phyloP scores from a whole-genome alignment of 2,797 vertebrate species.

The Neostethus bicornis region DNA sequence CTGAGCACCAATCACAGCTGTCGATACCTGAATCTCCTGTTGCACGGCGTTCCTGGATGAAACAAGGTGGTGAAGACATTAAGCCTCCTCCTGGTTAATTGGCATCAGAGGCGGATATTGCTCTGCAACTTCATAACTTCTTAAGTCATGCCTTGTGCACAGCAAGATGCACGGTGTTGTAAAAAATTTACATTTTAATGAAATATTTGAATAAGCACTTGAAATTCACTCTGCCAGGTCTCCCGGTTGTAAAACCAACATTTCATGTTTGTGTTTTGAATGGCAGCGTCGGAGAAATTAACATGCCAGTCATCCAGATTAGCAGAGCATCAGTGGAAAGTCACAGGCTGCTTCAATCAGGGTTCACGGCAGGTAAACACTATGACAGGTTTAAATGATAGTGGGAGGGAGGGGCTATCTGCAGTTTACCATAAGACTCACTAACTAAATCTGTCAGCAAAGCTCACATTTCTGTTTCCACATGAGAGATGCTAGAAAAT shows the following conservation, averaged over 20 bases:
- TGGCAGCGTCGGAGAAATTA: constrained; percentile 85
- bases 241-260: constrained; percentile 83
- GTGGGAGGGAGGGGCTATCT: constrained; percentile 26
- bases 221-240: constrained; percentile 86
- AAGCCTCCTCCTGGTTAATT: constrained; percentile 77
- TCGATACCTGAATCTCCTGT: constrained; percentile 74
- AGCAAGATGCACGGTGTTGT: constrained; percentile 81
- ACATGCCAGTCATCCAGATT: constrained; percentile 85
- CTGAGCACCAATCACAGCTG: constrained; percentile 61
- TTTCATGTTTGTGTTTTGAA: constrained; percentile 89
- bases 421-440: constrained; percentile 26
- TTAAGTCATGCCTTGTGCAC: constrained; percentile 87
- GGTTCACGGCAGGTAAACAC: constrained; percentile 84
- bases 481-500: constrained; percentile 18
- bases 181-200: constrained; percentile 91
- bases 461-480: constrained; percentile 22
- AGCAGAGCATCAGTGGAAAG: constrained; percentile 83
- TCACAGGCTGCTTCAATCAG: constrained; percentile 79
- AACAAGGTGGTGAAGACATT: constrained; percentile 83
- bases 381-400: constrained; percentile 80
- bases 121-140: constrained; percentile 86
- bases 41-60: constrained; percentile 75
- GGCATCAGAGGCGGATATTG: constrained; percentile 77
- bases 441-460: constrained; percentile 32
- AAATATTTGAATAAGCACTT: constrained; percentile 91